phyloP scores from a whole-genome alignment of 2,888 invertebrate species.

The Hoplodrina ambigua region DNA sequence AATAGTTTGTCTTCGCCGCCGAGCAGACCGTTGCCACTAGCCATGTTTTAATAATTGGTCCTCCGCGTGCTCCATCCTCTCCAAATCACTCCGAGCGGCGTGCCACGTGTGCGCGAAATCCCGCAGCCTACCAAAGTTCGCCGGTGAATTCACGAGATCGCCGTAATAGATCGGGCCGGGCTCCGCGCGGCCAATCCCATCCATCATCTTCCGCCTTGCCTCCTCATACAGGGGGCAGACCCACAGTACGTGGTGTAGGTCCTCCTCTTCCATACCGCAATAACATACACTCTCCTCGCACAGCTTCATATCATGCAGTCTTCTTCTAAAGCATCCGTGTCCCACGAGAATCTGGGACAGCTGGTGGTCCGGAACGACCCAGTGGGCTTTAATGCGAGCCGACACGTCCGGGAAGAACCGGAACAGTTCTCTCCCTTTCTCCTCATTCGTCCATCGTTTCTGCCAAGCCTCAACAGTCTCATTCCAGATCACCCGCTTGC shows the following conservation, averaged over 20 bases:
- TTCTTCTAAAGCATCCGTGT: conserved; percentile 46
- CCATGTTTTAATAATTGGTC: too few relatives aligned
- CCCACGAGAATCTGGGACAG: conserved; percentile 48
- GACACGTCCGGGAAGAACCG: conserved; percentile 63
- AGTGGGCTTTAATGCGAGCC: conserved; percentile 14
- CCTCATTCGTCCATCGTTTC: conserved; percentile 6
- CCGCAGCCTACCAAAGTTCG: conserved; percentile 15
- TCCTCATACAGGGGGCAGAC: too few relatives aligned
- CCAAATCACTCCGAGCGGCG: background rate
- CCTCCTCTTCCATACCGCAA: conserved; percentile 26
- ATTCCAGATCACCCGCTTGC: background rate
- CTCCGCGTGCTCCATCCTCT: background rate
- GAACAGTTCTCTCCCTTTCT: conserved; percentile 37
- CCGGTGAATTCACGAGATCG: conserved; percentile 1
- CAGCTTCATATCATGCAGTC: conserved; percentile 46
- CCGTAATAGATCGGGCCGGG: background rate
- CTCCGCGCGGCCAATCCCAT: background rate
- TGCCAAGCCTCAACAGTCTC: conserved; percentile 4
- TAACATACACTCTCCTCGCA: conserved; percentile 17
- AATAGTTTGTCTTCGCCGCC: too few relatives aligned
- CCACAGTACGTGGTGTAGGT: background rate
- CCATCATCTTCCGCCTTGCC: too few relatives aligned
- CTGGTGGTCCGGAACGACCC: conserved; percentile 54
- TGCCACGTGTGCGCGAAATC: conserved; percentile 22
- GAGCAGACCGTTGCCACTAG: too few relatives aligned